Conservation (phyloP, 2,888 invertebrate species). For the Drosophila stalkeri region DNA sequence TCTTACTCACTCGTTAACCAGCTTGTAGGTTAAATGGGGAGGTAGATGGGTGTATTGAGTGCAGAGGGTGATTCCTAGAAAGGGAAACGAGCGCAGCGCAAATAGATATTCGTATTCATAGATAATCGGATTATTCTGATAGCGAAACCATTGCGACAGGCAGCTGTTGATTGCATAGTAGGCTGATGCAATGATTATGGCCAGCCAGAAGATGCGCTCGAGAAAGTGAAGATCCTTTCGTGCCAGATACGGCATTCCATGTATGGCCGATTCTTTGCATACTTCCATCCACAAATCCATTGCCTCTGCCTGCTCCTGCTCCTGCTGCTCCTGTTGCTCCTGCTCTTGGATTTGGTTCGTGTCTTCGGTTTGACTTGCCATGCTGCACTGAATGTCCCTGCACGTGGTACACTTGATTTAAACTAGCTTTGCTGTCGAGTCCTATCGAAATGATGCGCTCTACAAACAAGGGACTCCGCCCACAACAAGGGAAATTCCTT, state of each 20-base stretch:
- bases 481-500: conserved; percentile 9
- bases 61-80: conserved; percentile 86
- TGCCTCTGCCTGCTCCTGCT: not conserved
- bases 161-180: conserved; percentile 75
- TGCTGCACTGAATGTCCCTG: conserved; percentile 38
- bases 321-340: not conserved
- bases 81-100: conserved; percentile 85
- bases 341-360: not conserved
- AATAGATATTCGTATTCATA: conserved; percentile 86
- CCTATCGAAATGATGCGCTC: conserved; percentile 33
- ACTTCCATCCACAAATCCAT: conserved; percentile 55
- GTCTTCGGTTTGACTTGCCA: conserved; percentile 31
- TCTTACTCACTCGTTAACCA: conserved; percentile 62
- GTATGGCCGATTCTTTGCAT: conserved; percentile 77
- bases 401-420: conserved; percentile 17
- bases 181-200: conserved; percentile 64
- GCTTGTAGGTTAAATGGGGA: not conserved
- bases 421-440: conserved; percentile 3
- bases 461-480: conserved; percentile 10
- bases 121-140: conserved; percentile 86
- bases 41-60: conserved; percentile 70
- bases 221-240: conserved; percentile 76
- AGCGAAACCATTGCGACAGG: conserved; percentile 84
- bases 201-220: conserved; percentile 80
- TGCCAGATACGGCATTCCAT: conserved; percentile 81